phyloP scores from a whole-genome alignment of 2,797 vertebrate genomes.

The Hoplostethus mediterraneus region DNA sequence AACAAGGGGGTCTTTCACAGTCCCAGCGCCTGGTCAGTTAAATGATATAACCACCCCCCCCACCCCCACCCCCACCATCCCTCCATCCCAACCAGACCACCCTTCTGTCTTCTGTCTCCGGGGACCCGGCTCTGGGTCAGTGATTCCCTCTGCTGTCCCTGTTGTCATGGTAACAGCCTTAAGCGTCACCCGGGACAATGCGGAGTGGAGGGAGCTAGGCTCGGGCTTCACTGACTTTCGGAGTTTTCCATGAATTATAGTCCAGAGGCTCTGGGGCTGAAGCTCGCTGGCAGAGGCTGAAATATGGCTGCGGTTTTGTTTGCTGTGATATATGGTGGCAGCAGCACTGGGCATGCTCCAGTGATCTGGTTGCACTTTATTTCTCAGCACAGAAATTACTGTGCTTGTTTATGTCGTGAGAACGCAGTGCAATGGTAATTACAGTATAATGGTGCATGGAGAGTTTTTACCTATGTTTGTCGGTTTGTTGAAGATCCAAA shows the following conservation, averaged over 20 bases:
- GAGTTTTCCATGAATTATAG: conserved; percentile 74
- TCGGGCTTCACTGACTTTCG: conserved; percentile 56
- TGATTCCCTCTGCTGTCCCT: conserved; percentile 42
- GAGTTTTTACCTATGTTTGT: conserved; percentile 27
- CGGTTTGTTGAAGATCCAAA: conserved; percentile 58
- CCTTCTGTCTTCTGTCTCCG: conserved; percentile 40
- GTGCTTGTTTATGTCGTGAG: conserved; percentile 72
- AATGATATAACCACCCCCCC: conserved; percentile 29
- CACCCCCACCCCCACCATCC: not conserved
- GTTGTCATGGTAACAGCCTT: conserved; percentile 69
- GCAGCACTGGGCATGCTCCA: conserved; percentile 49
- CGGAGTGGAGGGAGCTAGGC: conserved; percentile 38
- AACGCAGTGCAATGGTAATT: conserved; percentile 71
- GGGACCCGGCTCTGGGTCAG: conserved; percentile 60
- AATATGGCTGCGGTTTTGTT: conserved; percentile 76
- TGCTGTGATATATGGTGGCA: conserved; percentile 72
- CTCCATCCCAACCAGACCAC: conserved; percentile 36
- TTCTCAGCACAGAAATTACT: conserved; percentile 72
- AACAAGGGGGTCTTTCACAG: conserved; percentile 69
- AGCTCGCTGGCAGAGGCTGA: conserved; percentile 67
- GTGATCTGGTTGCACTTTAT: conserved; percentile 71
- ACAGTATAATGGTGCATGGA: conserved; percentile 67
- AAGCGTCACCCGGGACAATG: conserved; percentile 57
- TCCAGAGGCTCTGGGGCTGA: conserved; percentile 52
- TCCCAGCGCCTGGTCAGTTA: conserved; percentile 36